Evolutionary conservation across 2,888 invertebrate genomes (phyloP), one percentile per base, ranked within the genome.

Genomic region (Nomada fucata): DNA sequence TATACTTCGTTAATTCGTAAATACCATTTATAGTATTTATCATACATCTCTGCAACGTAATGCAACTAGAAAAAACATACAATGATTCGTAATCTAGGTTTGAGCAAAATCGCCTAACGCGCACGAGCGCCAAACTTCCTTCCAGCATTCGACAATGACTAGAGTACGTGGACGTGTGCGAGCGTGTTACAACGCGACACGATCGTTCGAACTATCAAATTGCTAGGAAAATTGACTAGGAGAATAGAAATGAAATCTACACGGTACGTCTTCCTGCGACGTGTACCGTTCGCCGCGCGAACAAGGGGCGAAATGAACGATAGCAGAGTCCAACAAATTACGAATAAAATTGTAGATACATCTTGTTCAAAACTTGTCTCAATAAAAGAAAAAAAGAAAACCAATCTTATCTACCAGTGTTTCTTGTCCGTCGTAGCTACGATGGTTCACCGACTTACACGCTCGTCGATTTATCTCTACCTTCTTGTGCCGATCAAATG

Each of bases 31-130:
- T 85, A 85, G 76, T 85, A 88, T 87, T 81, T 76, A 85, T 90
- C 89, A 81, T 87, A 89, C 85, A 87, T 87, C 86, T 86, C 88
- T 84, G 84, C 86, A 89, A 89, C 84, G 79, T 71, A 89, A 89
- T 73, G 83, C 83, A 85, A 76, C 84, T 88, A 89, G 84, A 79
- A 84, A 20, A 82, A 89, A 87, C 84, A 89, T 88, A 89, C 85
- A 87, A 86, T 84, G 85, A 86, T 86, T 88, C 79, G 82, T 90
- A 91, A 86, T 90, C 88, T 91, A 91, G 77, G 83, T 88, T 91
- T 91, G 92, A 92, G 92, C 91, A 92, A 92, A 90, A 83, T 89
- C 90, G 79, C 87, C 89, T 90, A 91, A 90, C 84, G 89, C 84
- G 76, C 87, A 18, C 79, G 76, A 88, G 71, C 83, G 84, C 83